Evolutionary conservation across 2,888 invertebrate species (phyloP).

Genomic region (Eupithecia pulchellata): DNA sequence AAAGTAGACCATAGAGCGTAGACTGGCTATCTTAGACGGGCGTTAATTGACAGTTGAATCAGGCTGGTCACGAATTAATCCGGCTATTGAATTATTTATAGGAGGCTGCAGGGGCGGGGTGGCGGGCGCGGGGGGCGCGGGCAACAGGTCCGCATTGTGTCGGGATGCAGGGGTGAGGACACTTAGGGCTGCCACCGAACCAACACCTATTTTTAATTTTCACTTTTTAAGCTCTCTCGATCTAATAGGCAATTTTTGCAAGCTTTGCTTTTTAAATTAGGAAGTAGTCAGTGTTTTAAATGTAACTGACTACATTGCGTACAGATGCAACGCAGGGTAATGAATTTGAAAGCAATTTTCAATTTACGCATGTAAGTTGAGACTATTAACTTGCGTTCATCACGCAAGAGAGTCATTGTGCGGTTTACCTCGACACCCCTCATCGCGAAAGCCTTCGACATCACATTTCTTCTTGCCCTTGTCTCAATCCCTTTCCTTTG

Average conservation of each 20-base stretch:
- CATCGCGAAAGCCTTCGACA: no score
- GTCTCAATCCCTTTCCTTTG: neutral
- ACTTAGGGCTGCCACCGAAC: conserved; percentile 59
- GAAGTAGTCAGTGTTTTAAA: neutral
- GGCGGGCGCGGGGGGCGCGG: conserved; percentile 42
- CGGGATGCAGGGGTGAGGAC: conserved; percentile 74
- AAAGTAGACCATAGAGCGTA: conserved; percentile 32
- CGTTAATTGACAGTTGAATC: conserved; percentile 83
- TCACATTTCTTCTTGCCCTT: neutral
- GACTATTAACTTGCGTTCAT: no score
- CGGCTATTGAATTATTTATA: conserved; percentile 80
- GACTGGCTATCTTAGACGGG: conserved; percentile 40
- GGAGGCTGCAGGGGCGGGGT: conserved; percentile 62
- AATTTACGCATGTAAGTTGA: no score
- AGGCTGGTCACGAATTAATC: conserved; percentile 81
- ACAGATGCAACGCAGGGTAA: no score
- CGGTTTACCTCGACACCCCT: no score
- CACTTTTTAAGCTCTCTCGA: no score
- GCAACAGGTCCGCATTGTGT: conserved; percentile 81
- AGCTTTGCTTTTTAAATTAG: neutral
- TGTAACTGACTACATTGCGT: no score
- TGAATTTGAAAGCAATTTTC: no score
- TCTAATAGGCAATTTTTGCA: neutral
- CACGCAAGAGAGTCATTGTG: no score
- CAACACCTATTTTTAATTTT: no score